phyloP scores from a whole-genome alignment of 1,140 invertebrate species.

The Drosophila saltans region DNA sequence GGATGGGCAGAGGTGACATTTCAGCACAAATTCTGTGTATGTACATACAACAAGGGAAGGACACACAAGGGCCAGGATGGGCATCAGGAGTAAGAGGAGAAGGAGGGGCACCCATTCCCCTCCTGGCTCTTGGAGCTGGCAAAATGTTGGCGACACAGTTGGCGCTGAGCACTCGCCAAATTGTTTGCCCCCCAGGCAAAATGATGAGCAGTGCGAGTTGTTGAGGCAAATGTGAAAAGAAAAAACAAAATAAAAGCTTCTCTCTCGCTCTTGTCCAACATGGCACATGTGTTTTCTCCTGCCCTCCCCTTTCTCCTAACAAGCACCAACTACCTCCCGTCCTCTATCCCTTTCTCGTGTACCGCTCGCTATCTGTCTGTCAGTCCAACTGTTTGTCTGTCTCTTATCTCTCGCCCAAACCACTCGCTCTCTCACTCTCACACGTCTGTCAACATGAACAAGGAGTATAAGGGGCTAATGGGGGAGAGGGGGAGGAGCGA shows the following conservation, averaged over 20 bases:
- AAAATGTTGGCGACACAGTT: slow-evolving; percentile 58
- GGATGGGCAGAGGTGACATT: slow-evolving; percentile 47
- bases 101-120: too few relatives aligned
- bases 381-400: slow-evolving; percentile 12
- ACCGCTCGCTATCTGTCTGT: slow-evolving; percentile 9
- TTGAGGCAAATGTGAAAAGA: slow-evolving; percentile 35
- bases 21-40: slow-evolving; percentile 58
- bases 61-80: neutral
- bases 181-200: slow-evolving; percentile 26
- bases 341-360: too few relatives aligned
- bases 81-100: too few relatives aligned
- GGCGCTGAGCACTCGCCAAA: slow-evolving; percentile 59
- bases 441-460: slow-evolving; percentile 20
- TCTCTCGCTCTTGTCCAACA: slow-evolving; percentile 24
- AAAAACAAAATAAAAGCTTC: slow-evolving; percentile 45
- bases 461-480: neutral
- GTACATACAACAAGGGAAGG: slow-evolving; percentile 20
- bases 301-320: neutral
- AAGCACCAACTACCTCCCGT: neutral
- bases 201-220: slow-evolving; percentile 2
- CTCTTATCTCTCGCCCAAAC: neutral
- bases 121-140: slow-evolving; percentile 25
- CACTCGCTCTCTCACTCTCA: neutral
- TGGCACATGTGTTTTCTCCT: neutral
- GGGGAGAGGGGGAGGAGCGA: neutral